Conservation (phyloP, 2,113 vertebrate species). For the Xenotilapia caudafasciata region DNA sequence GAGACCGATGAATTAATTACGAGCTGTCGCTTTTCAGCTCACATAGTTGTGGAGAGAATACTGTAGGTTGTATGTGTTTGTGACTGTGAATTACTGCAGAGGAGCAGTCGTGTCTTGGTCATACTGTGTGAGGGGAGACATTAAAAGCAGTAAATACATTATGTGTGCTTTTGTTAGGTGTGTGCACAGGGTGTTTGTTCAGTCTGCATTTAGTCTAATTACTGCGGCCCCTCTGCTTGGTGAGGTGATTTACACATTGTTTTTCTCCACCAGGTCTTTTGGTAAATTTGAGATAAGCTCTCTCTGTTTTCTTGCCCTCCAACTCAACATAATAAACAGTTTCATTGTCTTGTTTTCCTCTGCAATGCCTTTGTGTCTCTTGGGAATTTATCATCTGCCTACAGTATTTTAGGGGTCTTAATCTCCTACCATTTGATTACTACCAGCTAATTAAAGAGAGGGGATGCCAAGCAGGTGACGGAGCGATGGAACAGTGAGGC, state of each 20-base stretch:
- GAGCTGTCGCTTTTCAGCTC: neutral
- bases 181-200: neutral
- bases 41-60: neutral
- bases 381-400: slow-evolving; percentile 63
- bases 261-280: slow-evolving; percentile 39
- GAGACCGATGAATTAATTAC: neutral
- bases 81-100: neutral
- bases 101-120: neutral
- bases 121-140: neutral
- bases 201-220: slow-evolving; percentile 61
- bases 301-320: neutral
- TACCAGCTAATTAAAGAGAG: slow-evolving; percentile 65
- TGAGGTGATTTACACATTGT: slow-evolving; percentile 60
- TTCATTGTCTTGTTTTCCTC: slow-evolving; percentile 45
- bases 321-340: slow-evolving; percentile 51
- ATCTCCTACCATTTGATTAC: slow-evolving; percentile 64
- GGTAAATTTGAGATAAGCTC: slow-evolving; percentile 57
- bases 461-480: slow-evolving; percentile 66
- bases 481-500: neutral
- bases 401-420: slow-evolving; percentile 52
- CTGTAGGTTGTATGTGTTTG: neutral
- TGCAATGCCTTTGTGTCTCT: slow-evolving; percentile 48
- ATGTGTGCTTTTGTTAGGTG: neutral
- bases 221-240: slow-evolving; percentile 25
- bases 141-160: neutral